Percentiles rank a stretch among this genome's conserved stretches.
Evolutionary conservation across 2,113 vertebrate species (phyloP).

Genomic region (Peromyscus leucopus): DNA sequence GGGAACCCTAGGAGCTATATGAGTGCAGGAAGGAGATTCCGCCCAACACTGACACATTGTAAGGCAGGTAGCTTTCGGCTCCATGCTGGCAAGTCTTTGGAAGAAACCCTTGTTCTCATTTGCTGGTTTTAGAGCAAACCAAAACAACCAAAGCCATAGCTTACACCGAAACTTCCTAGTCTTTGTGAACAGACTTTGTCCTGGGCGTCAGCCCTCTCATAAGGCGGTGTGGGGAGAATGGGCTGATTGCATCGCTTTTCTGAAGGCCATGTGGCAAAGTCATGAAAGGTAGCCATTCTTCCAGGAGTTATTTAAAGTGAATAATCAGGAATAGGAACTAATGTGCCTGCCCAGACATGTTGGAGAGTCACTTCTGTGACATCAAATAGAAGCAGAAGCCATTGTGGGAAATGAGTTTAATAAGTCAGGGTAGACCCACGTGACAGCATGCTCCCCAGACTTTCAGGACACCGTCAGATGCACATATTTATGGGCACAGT

Average conservation of each 20-base stretch:
- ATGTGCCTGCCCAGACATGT: neutral
- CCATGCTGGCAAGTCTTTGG: neutral
- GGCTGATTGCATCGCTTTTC: neutral
- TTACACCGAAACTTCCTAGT: neutral
- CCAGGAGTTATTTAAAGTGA: neutral
- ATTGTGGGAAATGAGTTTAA: neutral
- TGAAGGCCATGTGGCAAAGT: neutral
- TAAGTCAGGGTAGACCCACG: neutral
- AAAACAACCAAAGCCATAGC: neutral
- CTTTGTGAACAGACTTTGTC: neutral
- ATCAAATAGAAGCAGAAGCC: neutral
- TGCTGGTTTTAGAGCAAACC: constrained; percentile 12
- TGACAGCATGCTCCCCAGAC: neutral
- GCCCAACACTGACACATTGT: accelerated
- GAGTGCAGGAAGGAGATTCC: neutral
- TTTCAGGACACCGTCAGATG: neutral
- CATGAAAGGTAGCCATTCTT: neutral
- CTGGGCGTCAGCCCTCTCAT: neutral
- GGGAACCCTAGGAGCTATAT: neutral
- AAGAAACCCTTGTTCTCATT: neutral
- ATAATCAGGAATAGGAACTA: neutral
- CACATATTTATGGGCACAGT: neutral
- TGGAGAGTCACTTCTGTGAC: neutral
- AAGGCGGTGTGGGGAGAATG: neutral
- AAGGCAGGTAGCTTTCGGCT: neutral